phyloP scores from a whole-genome alignment of 2,797 vertebrate genomes.

The Chloroceryle amazona region DNA sequence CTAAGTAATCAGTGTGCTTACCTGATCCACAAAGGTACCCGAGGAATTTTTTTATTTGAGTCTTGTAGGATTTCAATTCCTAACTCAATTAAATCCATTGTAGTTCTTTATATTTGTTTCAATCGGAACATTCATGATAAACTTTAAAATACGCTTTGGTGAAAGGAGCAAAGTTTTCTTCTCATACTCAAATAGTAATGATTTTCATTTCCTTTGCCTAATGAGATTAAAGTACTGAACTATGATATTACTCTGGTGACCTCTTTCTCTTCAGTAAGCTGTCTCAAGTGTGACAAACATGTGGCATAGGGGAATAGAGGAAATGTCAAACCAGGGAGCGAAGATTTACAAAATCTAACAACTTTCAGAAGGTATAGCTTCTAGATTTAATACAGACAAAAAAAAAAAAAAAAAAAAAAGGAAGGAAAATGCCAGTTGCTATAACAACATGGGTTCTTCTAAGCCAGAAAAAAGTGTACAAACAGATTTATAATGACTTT shows the following conservation, averaged over 20 bases:
- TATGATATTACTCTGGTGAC: slow-evolving; percentile 35
- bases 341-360: slow-evolving; percentile 44
- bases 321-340: slow-evolving; percentile 43
- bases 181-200: slow-evolving; percentile 17
- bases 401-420: not conserved
- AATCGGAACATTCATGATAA: slow-evolving; percentile 9
- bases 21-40: not conserved
- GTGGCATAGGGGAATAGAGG: not conserved
- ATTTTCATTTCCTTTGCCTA: slow-evolving; percentile 47
- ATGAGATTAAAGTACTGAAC: slow-evolving; percentile 55
- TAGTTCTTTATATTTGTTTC: slow-evolving; percentile 6
- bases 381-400: not conserved
- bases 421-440: slow-evolving; percentile 20
- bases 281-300: slow-evolving; percentile 30
- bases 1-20: not conserved
- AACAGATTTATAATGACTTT: slow-evolving; percentile 56
- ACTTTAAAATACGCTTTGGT: slow-evolving; percentile 41
- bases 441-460: not conserved
- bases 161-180: slow-evolving; percentile 15
- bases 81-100: slow-evolving; percentile 41
- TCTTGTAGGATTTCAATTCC: slow-evolving; percentile 4
- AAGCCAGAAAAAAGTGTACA: not conserved
- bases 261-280: slow-evolving; percentile 24
- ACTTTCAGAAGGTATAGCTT: slow-evolving; percentile 18
- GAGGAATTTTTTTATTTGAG: not conserved